Base-by-base conservation (phyloP, 2,888 invertebrate species). In the Polyploca ridens region DNA sequence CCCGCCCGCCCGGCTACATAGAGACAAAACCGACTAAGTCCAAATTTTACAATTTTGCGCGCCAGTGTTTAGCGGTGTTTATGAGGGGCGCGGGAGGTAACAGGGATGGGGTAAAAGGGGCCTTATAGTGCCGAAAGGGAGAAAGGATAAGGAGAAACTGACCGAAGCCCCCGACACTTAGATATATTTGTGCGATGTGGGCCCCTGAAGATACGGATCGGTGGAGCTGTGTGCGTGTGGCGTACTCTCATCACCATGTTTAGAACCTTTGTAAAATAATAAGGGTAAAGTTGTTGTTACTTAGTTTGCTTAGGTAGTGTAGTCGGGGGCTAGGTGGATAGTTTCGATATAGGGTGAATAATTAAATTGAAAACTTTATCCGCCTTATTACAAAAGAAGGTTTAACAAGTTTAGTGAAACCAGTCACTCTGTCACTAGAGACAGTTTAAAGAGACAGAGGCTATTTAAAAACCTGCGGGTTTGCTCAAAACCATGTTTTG, bases 11-110 rank as follows among this genome's bases (percentile, higher is more conserved):
- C 80, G 75, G 85, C 72, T 74, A 83, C 88, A 86, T 81, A 61
- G 88, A 82, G 87, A 89, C 85, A 84, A 83, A 87, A 83, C 74
- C 70, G 73, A 74, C 75, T 78, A 84, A 78, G 80, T 78, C 81
- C 83, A 78, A 91, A 91, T 90, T 91, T 91, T 89, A 91, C 91
- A 91, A 92, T 92, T 92, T 89, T 84, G 89, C 86, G 72, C 85
- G 82, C 79, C 87, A 81, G 83, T 91, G 89, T 91, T 93, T 91
- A 91, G 88, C 85, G 79, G 83, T 91, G 91, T 92, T 92, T 93
- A 92, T 90, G 86, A 89, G 84, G 87, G 86, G 85, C 66, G 72
- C 65, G 71, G 76, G 78, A 73, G 62, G 58, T 66, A 67, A 10
- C 14, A 10, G 54, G 54, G 54, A 54, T 54, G 72, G 79, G 77